Percentiles rank a stretch among this genome's conserved stretches.
Conservation (phyloP, 1,140 invertebrate genomes). For the Drosophila obscura region DNA sequence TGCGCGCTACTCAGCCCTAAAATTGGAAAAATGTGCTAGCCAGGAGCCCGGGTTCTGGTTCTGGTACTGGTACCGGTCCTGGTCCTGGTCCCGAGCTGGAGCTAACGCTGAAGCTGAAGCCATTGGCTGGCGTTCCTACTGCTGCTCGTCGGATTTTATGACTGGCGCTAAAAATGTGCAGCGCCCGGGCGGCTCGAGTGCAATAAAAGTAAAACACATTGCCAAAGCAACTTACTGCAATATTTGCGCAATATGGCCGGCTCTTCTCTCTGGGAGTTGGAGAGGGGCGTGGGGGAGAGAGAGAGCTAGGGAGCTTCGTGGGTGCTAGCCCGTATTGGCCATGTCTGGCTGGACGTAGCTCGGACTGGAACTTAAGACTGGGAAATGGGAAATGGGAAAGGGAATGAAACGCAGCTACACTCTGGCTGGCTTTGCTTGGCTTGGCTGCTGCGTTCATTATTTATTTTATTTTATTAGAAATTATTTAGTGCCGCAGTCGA, state of each 20-base stretch:
- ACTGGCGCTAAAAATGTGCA: slow-evolving; percentile 79
- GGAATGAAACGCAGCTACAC: background rate
- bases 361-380: background rate
- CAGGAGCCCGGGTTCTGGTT: slow-evolving; percentile 2
- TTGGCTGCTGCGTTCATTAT: slow-evolving; percentile 71
- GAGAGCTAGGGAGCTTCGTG: slow-evolving; percentile 7
- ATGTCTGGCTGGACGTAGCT: slow-evolving; percentile 26
- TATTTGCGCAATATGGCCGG: slow-evolving; percentile 79
- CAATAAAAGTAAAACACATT: slow-evolving; percentile 83
- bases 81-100: background rate
- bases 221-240: slow-evolving; percentile 79
- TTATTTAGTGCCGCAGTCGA: slow-evolving; percentile 70
- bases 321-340: slow-evolving; percentile 41
- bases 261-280: background rate
- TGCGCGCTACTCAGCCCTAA: slow-evolving; percentile 79
- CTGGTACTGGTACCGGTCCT: background rate
- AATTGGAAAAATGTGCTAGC: slow-evolving; percentile 78
- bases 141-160: slow-evolving; percentile 77
- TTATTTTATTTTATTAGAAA: slow-evolving; percentile 83
- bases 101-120: slow-evolving; percentile 10
- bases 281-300: background rate
- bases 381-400: background rate
- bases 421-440: slow-evolving; percentile 9
- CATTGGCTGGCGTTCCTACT: slow-evolving; percentile 7
- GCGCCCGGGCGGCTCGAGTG: slow-evolving; percentile 73